Base-by-base conservation (phyloP, 2,888 invertebrate genomes). In the Lasioglossum figueresi region DNA sequence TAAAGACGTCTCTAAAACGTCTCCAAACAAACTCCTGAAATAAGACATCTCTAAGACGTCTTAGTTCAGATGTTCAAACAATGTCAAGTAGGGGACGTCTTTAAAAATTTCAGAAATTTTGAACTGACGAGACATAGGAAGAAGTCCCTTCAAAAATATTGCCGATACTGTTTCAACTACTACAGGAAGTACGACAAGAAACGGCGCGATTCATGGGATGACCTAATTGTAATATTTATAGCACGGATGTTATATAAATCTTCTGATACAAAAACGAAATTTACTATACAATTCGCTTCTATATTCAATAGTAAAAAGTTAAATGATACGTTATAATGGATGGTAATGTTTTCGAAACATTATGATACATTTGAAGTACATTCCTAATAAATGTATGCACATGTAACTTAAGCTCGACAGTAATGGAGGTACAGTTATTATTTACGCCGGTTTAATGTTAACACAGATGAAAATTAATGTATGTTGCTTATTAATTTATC, bases 191-290 rank as follows among this genome's bases (percentile, higher is more conserved):
- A 8, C 56, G 56, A 56, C 4, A 56, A 12, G 4, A n/a, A 10
- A 56, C n/a, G 12, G n/a, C 56, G n/a, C 56, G 56, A 56, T 56
- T 56, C n/a, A n/a, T n/a, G 56, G n/a, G n/a, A 56, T 56, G 23
- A n/a, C 56, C n/a, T 56, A 56, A 10, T 56, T 43, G 12, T 5
- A 14, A 75, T 76, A 27, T 56, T 27, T 63, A 23, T 76, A 45
- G 23, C 40, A 27, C 68, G 37, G 75, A 52, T 8, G 14, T 70
- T 52, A 66, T 37, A 76, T 34, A 19, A 74, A 75, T 40, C 45
- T n/a, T 63, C 45, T 70, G 76, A 78, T 88, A 85, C 85, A 88
- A 82, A 90, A 88, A 80, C 14, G 40, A 80, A 78, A 72, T 56
- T 76, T 66, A 40, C 52, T 31, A 59, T 71, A 27, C 48, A 43